Percentiles rank a stretch among this genome's conserved stretches.
These are phyloP conservation scores for Amphipyra berbera DNA, from an alignment of 2,888 invertebrate species.

Conservation along the genomic window DNA sequence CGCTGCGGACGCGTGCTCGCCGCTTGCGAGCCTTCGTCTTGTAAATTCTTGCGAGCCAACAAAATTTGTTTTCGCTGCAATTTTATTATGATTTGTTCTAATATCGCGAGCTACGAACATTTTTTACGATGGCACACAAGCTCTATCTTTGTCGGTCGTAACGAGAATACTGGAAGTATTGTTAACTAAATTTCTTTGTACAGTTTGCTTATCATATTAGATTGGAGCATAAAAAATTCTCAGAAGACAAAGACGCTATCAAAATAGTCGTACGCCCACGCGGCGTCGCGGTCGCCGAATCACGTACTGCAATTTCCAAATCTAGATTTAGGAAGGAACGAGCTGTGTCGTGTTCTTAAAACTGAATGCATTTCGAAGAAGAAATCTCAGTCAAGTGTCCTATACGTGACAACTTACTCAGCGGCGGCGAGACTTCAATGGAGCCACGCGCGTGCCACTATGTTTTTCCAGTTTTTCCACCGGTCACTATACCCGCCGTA, in stretches of 20 bases:
- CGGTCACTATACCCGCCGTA: conserved; percentile 51
- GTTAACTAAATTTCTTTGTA: conserved; percentile 54
- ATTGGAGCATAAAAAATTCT: conserved; percentile 61
- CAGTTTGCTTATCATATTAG: conserved; percentile 64
- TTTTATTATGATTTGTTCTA: conserved; percentile 64
- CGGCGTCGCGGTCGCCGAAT: conserved; percentile 61
- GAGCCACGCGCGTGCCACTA: conserved; percentile 65
- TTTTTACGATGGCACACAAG: conserved; percentile 49
- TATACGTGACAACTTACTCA: conserved; percentile 75
- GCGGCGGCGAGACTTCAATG: conserved; percentile 77
- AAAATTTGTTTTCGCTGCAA: conserved; percentile 71
- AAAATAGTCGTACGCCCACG: conserved; percentile 72
- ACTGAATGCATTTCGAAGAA: conserved; percentile 81
- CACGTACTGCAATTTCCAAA: conserved; percentile 82
- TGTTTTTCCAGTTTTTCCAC: conserved; percentile 75
- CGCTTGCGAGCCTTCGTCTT: conserved; percentile 72
- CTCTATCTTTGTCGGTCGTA: conserved; percentile 42
- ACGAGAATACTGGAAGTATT: conserved; percentile 48
- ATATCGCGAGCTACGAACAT: conserved; percentile 49
- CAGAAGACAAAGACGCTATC: conserved; percentile 64
- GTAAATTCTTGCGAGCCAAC: conserved; percentile 73
- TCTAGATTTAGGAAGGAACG: conserved; percentile 81
- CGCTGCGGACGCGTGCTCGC: conserved; percentile 72
- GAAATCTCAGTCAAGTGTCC: conserved; percentile 66
- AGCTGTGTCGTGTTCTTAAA: conserved; percentile 73